These are phyloP conservation scores for Torymus aiolomorphi DNA, from an alignment of 2,888 invertebrate species.

Conservation along the genomic window DNA sequence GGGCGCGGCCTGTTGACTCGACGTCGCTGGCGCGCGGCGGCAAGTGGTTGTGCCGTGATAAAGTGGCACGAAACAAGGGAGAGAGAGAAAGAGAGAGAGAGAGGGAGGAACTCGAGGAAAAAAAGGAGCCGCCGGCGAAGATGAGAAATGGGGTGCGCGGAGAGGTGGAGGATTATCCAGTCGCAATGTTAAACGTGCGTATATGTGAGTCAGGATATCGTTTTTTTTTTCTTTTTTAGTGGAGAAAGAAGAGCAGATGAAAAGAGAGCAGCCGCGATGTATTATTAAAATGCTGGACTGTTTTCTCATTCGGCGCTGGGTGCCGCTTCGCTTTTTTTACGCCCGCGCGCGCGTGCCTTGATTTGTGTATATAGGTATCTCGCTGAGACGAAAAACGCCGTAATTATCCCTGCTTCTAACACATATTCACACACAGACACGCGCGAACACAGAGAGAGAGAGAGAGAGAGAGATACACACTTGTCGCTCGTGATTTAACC, in stretches of 20 bases:
- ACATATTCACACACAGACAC: too few relatives aligned
- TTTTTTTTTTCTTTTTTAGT: constrained; percentile 18
- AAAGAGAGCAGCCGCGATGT: neutral
- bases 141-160: neutral
- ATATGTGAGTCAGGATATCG: neutral
- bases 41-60: constrained; percentile 28
- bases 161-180: constrained; percentile 70
- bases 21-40: too few relatives aligned
- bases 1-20: too few relatives aligned
- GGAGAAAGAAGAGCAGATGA: neutral
- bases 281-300: constrained; percentile 17
- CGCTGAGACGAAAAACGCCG: too few relatives aligned
- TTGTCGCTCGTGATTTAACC: neutral
- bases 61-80: constrained; percentile 29
- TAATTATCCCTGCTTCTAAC: too few relatives aligned
- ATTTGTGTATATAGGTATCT: too few relatives aligned
- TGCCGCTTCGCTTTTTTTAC: too few relatives aligned
- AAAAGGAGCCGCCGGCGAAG: constrained; percentile 30
- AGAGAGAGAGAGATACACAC: neutral
- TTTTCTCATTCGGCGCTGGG: too few relatives aligned
- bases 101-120: neutral
- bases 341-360: too few relatives aligned
- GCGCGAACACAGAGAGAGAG: too few relatives aligned
- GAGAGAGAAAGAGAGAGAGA: constrained; percentile 1
- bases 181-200: constrained; percentile 32